Evolutionary conservation across 2,797 vertebrate genomes (phyloP), one percentile per base, ranked within the genome.

Genomic region (Hypotaenidia okinawae): DNA sequence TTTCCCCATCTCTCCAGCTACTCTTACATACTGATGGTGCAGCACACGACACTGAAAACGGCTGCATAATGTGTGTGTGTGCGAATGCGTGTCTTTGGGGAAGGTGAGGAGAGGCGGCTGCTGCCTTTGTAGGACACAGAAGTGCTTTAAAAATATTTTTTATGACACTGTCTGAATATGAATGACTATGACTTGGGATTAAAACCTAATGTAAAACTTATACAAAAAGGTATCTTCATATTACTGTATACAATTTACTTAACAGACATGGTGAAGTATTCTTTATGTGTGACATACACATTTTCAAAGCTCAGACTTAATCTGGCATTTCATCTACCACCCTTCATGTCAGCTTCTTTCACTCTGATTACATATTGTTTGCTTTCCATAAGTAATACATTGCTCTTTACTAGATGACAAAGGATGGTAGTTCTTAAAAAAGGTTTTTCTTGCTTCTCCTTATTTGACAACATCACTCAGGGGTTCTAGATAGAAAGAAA

Each of bases 371-470:
- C 62, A 54, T 84, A 55, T 43, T 68, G 27, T 81, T 76, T 89
- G 35, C 82, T 83, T 88, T 92, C 86, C 49, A 30, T 74, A 93
- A 92, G 84, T 76, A 87, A 70, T 61, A 51, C 61, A 72, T 58
- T 83, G 54, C 51, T 86, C 54, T 89, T 74, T 92, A 91, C 82
- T 78, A 68, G 64, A 72, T 96, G 94, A 81, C 66, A 75, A 87
- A 89, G 78, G 54, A 91, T 51, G 47, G 39, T 17, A 54, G 25
- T n/a, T 64, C 75, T 84, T 43, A 61, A 59, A 24, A 54, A 85
- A 84, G 41, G 52, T 43, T 22, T 75, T 83, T 62, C 27, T 68
- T 83, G 21, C 47, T 88, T 88, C 63, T 88, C 33, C 51, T 83
- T 30, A 41, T 92, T 82, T 89, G 64, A 49, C 66, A 82, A 59